Evolutionary conservation across 2,797 vertebrate species (phyloP), one percentile per base, ranked within the genome.

Genomic region (Neostethus bicornis): DNA sequence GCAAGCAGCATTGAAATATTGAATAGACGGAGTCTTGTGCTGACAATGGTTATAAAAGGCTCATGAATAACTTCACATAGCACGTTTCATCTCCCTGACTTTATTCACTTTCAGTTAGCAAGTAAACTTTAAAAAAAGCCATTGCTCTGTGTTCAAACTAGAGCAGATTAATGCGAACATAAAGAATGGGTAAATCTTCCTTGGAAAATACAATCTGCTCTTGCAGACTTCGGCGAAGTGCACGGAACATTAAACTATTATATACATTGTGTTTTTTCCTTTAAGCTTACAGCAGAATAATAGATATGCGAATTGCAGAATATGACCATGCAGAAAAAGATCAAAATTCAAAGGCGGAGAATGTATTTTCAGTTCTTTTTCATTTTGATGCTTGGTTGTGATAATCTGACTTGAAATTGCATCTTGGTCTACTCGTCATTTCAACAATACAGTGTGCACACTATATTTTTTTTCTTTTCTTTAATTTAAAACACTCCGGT

Each of bases 1-100:
- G 71, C 63, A 16, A 77, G 81, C 56, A 61, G 70, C 70, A 80
- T 83, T 91, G 80, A 91, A 91, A 88, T 85, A 90, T 89, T 89
- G 76, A 91, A 87, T 70, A 88, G 84, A 83, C 74, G 65, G 56
- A 69, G 78, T 81, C 73, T 81, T 81, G 87, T 79, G 80, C 77
- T 84, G 81, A 89, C 85, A 89, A 82, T 81, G 68, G 84, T 69
- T 81, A 55, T 85, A 79, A 88, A 90, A 84, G 57, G 51, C 75
- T 69, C 77, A 79, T 83, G 73, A 87, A 84, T 81, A 85, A 64
- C 75, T 79, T 76, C 72, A 68, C 76, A 75, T 60, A 44, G 48
- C 62, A 63, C 58, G 23, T 74, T 61, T 55, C 58, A 34, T 47
- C 39, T 43, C 53, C 5, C 51, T 73, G 80, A 59, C 75, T 80